Evolutionary conservation across 2,888 invertebrate species (phyloP).

Genomic region (Entomobrya proxima): DNA sequence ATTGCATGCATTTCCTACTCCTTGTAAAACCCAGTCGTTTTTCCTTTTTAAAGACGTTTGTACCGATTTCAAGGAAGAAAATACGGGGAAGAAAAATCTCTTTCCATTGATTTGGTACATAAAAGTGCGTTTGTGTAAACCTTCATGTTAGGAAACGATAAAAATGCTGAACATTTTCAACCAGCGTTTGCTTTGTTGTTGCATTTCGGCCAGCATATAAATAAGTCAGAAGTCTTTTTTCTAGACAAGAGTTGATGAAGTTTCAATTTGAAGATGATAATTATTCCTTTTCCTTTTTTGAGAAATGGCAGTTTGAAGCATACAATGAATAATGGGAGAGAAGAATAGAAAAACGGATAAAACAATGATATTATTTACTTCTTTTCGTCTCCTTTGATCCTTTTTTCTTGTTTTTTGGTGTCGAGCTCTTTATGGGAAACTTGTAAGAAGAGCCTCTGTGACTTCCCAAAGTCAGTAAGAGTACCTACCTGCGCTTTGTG

Average conservation of each 20-base stretch:
- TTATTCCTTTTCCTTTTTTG: conserved; percentile 21
- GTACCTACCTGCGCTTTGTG: not conserved
- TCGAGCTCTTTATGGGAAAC: conserved; percentile 39
- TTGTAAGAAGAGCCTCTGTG: too few relatives aligned
- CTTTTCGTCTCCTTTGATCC: conserved; percentile 42
- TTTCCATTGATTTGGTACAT: too few relatives aligned
- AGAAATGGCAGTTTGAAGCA: conserved; percentile 49
- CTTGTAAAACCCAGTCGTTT: conserved; percentile 38
- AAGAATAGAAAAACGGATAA: conserved; percentile 46
- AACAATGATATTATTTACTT: conserved; percentile 62
- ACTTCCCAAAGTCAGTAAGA: not conserved
- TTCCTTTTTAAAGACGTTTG: conserved; percentile 29
- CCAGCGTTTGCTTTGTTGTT: not conserved
- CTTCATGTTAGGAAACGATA: too few relatives aligned
- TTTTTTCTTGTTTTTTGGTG: conserved; percentile 26
- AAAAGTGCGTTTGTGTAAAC: too few relatives aligned
- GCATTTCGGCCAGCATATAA: conserved; percentile 41
- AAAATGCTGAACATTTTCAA: too few relatives aligned
- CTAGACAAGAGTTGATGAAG: conserved; percentile 58
- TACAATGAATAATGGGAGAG: conserved; percentile 57
- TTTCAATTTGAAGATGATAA: conserved; percentile 58
- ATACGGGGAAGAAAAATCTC: not conserved
- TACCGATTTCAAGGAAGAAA: conserved; percentile 11
- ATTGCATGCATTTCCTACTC: conserved; percentile 59
- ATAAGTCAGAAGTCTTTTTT: conserved; percentile 42